Conservation (phyloP, 2,113 vertebrate species). For the Ranitomeya imitator region DNA sequence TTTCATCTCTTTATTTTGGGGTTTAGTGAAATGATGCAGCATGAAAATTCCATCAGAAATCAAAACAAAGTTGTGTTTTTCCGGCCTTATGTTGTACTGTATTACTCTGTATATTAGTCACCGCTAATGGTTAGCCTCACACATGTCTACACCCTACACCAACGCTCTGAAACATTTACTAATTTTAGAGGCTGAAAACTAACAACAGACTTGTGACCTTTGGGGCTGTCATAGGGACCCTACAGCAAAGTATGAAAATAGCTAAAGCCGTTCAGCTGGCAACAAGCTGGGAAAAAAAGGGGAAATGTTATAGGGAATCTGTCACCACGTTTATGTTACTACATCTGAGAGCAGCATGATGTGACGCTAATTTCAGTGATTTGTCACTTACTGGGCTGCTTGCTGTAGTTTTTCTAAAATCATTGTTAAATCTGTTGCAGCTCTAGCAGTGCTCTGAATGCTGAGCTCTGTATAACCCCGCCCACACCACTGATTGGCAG, state of each 20-base stretch:
- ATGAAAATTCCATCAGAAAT: neutral
- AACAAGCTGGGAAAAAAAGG: neutral
- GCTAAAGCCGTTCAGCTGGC: neutral
- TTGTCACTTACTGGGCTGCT: too few species aligned
- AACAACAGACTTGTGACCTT: neutral
- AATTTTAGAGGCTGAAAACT: neutral
- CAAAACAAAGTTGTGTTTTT: neutral
- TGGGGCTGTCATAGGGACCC: neutral
- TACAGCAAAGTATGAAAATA: neutral
- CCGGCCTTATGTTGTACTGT: neutral
- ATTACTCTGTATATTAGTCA: neutral
- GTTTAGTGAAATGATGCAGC: neutral
- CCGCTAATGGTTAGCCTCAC: neutral
- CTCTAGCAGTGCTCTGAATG: too few species aligned
- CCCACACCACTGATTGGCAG: too few species aligned
- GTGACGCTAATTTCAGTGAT: too few species aligned
- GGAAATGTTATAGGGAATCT: too few species aligned
- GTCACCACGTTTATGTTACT: too few species aligned
- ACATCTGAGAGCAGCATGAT: too few species aligned
- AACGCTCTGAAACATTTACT: neutral
- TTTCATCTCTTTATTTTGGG: neutral
- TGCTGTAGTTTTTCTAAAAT: too few species aligned
- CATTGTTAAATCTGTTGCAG: too few species aligned
- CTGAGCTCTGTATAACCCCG: too few species aligned
- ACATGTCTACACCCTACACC: neutral